Base-by-base conservation (phyloP, 2,113 vertebrate genomes). In the Phyllopteryx taeniolatus region DNA sequence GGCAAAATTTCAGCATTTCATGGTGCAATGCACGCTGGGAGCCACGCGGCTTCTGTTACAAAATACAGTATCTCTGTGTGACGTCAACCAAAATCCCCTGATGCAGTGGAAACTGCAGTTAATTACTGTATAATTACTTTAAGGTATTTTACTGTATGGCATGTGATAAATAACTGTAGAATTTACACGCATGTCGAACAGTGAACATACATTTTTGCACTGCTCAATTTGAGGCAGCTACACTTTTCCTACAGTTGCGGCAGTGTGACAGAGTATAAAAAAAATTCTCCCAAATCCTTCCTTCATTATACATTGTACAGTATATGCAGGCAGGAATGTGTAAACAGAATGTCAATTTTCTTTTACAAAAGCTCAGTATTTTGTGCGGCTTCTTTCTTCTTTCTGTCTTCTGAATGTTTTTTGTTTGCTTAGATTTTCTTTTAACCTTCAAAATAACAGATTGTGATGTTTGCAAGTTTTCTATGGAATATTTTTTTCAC, bases 361-460 rank as follows among this genome's bases (percentile, higher is more conserved):
- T 69, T n/a, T 73, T 44, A 82, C 77, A 84, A 83, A 83, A 81
- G 81, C 76, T 56, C 2, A 12, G 42, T 78, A 84, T 82, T 81
- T 67, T 83, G 70, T 5, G 43, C 31, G 63, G 78, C 70, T 83
- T 86, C 80, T 85, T 84, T 71, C 72, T 17, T 75, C 49, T 72
- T 83, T 85, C 84, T 84, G 84, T 83, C 76, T 82, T 76, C 62
- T 75, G 68, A 83, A 81, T 68, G 69, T 81, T 74, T 82, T 82
- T 63, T 44, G 61, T 71, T 70, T 56, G 51, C 72, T 78, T 68
- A 66, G 72, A 67, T 84, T 86, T 85, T 82, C 81, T 91, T 89
- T 89, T 72, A 84, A 85, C 80, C 79, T 85, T 75, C 79, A 77
- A 69, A 85, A 90, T 82, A 88, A 87, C 86, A 89, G 85, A 87